Evolutionary conservation across 2,888 invertebrate species (phyloP).

Genomic region (Lasioglossum marginatum): DNA sequence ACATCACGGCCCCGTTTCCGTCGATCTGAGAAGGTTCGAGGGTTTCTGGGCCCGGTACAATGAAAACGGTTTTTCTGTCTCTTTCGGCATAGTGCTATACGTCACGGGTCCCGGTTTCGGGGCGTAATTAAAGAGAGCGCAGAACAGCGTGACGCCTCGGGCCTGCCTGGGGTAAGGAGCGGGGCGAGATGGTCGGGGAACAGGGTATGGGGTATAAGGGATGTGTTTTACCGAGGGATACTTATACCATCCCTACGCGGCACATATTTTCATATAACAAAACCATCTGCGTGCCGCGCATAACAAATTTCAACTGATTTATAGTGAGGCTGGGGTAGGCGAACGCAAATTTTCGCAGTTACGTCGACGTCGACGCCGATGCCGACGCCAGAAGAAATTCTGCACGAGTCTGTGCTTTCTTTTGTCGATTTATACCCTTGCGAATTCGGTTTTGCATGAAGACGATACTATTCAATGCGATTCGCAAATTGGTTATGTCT

Average conservation of each 20-base stretch:
- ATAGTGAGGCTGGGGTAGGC: constrained; percentile 77
- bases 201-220: constrained; percentile 79
- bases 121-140: constrained; percentile 84
- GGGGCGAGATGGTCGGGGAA: constrained; percentile 71
- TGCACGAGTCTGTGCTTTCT: constrained; percentile 14
- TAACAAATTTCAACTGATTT: constrained; percentile 85
- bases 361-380: constrained; percentile 41
- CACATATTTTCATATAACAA: constrained; percentile 85
- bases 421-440: constrained; percentile 25
- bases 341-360: constrained; percentile 74
- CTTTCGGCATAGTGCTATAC: constrained; percentile 75
- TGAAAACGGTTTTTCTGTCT: constrained; percentile 66
- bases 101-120: constrained; percentile 79
- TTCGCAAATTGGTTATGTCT: not conserved
- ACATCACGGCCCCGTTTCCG: not conserved
- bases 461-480: not conserved
- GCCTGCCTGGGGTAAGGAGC: constrained; percentile 74
- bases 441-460: not conserved
- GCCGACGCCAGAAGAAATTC: constrained; percentile 2
- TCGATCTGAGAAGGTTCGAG: constrained; percentile 31
- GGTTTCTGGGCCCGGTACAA: constrained; percentile 55
- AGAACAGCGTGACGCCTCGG: constrained; percentile 83
- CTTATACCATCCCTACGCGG: constrained; percentile 83
- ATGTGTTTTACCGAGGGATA: constrained; percentile 84
- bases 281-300: constrained; percentile 85